Evolutionary conservation across 2,113 vertebrate genomes (phyloP), one percentile per base, ranked within the genome.

Genomic region (Mesocricetus auratus): DNA sequence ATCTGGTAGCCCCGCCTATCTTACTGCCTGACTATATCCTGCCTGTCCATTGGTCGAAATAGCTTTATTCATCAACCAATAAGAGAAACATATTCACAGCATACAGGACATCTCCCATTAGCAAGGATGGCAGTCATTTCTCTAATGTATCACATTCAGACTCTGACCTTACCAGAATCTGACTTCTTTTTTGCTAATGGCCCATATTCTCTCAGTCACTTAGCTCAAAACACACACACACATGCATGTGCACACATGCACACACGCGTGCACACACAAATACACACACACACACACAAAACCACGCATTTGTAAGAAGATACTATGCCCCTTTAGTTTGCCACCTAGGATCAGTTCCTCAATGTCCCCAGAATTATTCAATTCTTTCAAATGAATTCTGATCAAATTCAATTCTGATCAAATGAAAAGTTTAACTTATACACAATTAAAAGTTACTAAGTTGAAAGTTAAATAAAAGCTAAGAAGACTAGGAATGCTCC

Each of bases 401-500:
- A 50, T 74, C 78, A 93, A 92, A 94, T 62, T n/a, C 93, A 50
- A 69, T 86, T 60, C 68, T 88, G 22, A 50, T 74, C 78, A 93
- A 92, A 94, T 62, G 17, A 88, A 7, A 11, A 82, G 58, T 60
- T 92, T 89, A 33, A 60, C 90, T 92, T 87, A 58, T 64, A 66
- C 22, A 86, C 86, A 89, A 50, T 58, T 89, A 17, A 21, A 26
- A 92, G 56, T 75, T 47, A 69, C 15, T 19, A 86, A 79, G 68
- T 95, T 58, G 26, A 79, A 64, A 58, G 68, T 64, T 93, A 93
- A 96, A 71, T 85, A 47, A 92, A 94, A 87, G 36, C 58, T 83
- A 71, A 73, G 21, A 78, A 64, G 17, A 64, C 56, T 66, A 1
- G 79, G 66, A 91, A 29, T 87, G 82, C 83, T 92, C 64, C 17